phyloP scores from a whole-genome alignment of 2,797 vertebrate genomes.

The Muraenolepis orangiensis region DNA sequence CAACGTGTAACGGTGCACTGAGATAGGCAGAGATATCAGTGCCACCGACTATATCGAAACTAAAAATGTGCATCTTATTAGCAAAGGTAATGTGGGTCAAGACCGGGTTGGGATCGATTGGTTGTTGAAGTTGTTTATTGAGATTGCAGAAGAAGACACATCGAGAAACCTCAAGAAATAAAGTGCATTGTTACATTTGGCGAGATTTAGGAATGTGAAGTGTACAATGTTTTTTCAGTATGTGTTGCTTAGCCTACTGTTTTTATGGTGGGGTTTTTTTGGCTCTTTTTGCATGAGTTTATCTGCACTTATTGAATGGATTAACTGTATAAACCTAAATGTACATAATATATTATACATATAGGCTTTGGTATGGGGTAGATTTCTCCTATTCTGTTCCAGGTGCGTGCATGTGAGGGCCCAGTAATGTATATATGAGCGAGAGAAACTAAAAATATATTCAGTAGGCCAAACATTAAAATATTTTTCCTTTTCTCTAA shows the following conservation, averaged over 20 bases:
- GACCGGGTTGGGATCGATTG: neutral
- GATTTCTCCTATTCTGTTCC: constrained; percentile 64
- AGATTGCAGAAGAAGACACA: constrained; percentile 27
- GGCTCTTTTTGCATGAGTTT: constrained; percentile 78
- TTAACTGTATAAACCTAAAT: constrained; percentile 82
- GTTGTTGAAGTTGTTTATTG: constrained; percentile 25
- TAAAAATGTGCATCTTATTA: constrained; percentile 31
- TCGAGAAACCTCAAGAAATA: constrained; percentile 27
- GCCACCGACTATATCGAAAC: constrained; percentile 35
- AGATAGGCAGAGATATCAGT: constrained; percentile 45
- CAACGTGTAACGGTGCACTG: constrained; percentile 39
- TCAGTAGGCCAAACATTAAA: constrained; percentile 60
- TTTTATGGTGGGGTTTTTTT: constrained; percentile 65
- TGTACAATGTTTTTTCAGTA: constrained; percentile 45
- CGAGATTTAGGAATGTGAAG: constrained; percentile 43
- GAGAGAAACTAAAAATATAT: constrained; percentile 43
- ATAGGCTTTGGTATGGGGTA: constrained; percentile 72
- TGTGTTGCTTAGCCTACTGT: constrained; percentile 58
- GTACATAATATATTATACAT: constrained; percentile 80
- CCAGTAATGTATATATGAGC: constrained; percentile 60
- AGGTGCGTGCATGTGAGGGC: constrained; percentile 72
- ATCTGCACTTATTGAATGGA: constrained; percentile 77
- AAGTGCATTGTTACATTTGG: constrained; percentile 29
- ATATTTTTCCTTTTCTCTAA: constrained; percentile 57
- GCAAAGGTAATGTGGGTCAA: constrained; percentile 16